Base-by-base conservation (phyloP, 2,888 invertebrate species). In the Beris morrisii region DNA sequence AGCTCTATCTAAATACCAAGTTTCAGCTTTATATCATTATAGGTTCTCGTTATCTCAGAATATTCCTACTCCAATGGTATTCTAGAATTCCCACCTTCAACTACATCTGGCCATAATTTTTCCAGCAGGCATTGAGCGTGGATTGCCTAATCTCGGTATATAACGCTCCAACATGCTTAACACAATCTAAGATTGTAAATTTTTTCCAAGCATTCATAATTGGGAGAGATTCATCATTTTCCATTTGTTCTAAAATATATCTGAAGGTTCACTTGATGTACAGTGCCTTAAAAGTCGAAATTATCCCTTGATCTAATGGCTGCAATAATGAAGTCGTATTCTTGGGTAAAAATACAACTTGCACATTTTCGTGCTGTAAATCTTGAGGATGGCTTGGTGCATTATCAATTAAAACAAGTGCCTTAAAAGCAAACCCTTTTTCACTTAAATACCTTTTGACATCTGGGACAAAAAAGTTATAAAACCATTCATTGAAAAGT, bases 71-170 rank as follows among this genome's bases (percentile, higher is more conserved):
- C n/a, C n/a, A n/a, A n/a, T n/a, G n/a, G n/a, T n/a, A n/a, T n/a
- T n/a, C n/a, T n/a, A n/a, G n/a, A n/a, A n/a, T n/a, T n/a, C n/a
- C n/a, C n/a, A n/a, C n/a, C n/a, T n/a, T n/a, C n/a, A n/a, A n/a
- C n/a, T n/a, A n/a, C n/a, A n/a, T n/a, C n/a, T n/a, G n/a, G n/a
- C n/a, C n/a, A n/a, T n/a, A n/a, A n/a, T n/a, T 70, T 71, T 72
- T 72, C 71, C 72, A 73, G 63, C 72, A 72, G 44, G 68, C 69
- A 70, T 73, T 73, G 38, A 71, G 66, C 58, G 69, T 73, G 61
- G 70, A 70, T 69, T 68, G 65, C 61, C 66, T 69, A 30, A 72
- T 64, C 13, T 50, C 12, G 9, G 12, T 13, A 50, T 50, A 69
- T 58, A 68, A 69, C 64, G 57, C 64, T 65, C 50, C 70, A 65